Percentiles rank a stretch among this genome's conserved stretches.
phyloP scores from a whole-genome alignment of 2,888 invertebrate genomes.

The Ligdia adustata region DNA sequence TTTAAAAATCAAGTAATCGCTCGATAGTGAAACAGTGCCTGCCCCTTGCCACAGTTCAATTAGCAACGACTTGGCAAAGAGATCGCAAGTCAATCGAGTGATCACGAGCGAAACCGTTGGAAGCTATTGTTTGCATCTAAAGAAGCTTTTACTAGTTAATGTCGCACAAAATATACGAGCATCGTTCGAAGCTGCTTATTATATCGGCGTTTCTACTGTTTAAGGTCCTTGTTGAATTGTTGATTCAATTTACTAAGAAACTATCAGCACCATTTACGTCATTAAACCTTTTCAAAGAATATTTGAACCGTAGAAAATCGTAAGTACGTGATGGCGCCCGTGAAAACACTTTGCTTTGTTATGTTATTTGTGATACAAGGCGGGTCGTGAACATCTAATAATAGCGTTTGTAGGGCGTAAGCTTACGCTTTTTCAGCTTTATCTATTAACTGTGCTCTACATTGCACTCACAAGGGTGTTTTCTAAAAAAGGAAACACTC shows the following conservation, averaged over 20 bases:
- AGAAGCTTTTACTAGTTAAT: constrained; percentile 51
- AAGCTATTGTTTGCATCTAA: constrained; percentile 58
- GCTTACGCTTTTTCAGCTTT: constrained; percentile 2
- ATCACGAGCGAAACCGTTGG: constrained; percentile 51
- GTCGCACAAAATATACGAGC: not conserved
- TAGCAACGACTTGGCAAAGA: constrained; percentile 27
- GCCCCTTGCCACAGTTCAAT: constrained; percentile 2
- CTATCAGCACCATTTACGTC: too few relatives aligned
- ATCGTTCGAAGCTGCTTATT: too few relatives aligned
- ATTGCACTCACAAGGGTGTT: too few relatives aligned
- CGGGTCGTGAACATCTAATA: constrained; percentile 17
- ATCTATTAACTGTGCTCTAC: too few relatives aligned
- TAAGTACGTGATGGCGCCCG: constrained; percentile 27
- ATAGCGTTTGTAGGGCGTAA: constrained; percentile 8
- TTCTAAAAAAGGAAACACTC: too few relatives aligned
- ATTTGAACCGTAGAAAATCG: constrained; percentile 32
- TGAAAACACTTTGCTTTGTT: constrained; percentile 31
- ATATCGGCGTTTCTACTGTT: too few relatives aligned
- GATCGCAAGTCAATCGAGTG: constrained; percentile 46
- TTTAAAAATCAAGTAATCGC: not conserved
- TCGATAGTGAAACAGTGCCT: not conserved
- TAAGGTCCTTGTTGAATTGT: too few relatives aligned
- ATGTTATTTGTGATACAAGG: constrained; percentile 17
- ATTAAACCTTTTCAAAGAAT: constrained; percentile 14
- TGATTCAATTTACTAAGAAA: too few relatives aligned